Percentiles rank a stretch among this genome's conserved stretches.
These are phyloP conservation scores for Sturnus vulgaris DNA, from an alignment of 2,113 vertebrate genomes.

Conservation along the genomic window DNA sequence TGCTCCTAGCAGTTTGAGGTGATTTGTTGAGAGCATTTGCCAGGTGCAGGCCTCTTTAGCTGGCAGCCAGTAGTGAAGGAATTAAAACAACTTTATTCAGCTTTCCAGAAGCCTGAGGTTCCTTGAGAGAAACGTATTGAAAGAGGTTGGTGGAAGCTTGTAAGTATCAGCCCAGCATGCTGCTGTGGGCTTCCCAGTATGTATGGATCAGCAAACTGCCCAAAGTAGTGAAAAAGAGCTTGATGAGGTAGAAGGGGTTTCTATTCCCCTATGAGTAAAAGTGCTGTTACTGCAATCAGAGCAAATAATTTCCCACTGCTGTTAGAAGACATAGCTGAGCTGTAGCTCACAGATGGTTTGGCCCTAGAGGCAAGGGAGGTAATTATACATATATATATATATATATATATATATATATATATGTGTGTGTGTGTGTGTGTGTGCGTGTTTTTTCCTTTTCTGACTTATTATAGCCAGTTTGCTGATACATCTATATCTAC, in stretches of 20 bases:
- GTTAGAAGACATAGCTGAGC: neutral
- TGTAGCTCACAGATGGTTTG: neutral
- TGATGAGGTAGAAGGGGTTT: neutral
- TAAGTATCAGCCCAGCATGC: neutral
- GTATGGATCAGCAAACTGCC: neutral
- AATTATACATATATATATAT: fast-evolving
- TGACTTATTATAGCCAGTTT: neutral
- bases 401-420: fast-evolving
- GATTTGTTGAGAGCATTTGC: neutral
- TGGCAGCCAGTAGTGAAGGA: neutral
- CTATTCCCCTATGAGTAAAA: neutral
- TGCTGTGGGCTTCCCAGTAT: neutral
- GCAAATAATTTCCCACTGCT: neutral
- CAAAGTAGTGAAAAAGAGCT: neutral
- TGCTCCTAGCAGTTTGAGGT: neutral
- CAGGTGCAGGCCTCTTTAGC: constrained; percentile 21
- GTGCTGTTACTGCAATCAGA: neutral
- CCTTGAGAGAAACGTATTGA: neutral
- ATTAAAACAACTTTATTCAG: neutral
- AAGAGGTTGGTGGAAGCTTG: neutral
- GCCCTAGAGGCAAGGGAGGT: neutral
- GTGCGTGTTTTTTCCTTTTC: neutral
- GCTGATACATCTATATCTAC: neutral
- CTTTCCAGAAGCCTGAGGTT: neutral
- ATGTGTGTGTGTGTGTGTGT: too few relatives aligned